phyloP scores from a whole-genome alignment of 2,113 vertebrate genomes.

The Emydura subglobosa region DNA sequence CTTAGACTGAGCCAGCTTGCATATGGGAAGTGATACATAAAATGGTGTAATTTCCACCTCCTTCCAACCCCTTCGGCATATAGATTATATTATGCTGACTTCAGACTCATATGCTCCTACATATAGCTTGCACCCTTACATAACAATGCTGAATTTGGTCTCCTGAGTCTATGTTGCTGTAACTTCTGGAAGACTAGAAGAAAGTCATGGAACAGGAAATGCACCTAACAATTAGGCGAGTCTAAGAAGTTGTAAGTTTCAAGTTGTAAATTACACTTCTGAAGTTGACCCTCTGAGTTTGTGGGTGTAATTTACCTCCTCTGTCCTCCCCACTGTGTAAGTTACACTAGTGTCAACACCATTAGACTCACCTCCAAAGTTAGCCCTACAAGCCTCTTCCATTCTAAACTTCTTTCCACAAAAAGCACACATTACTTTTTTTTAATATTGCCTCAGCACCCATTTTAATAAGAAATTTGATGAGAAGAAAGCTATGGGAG shows the following conservation, averaged over 20 bases:
- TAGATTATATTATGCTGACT: neutral
- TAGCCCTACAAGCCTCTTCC: neutral
- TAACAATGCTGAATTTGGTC: neutral
- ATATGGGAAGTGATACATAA: neutral
- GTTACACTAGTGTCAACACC: neutral
- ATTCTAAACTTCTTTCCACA: neutral
- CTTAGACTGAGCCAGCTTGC: neutral
- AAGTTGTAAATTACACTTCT: neutral
- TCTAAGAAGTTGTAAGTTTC: neutral
- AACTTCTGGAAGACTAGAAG: neutral
- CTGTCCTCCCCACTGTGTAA: neutral
- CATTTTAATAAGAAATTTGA: neutral
- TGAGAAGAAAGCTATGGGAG: neutral
- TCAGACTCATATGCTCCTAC: neutral
- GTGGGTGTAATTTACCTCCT: neutral
- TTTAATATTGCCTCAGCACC: neutral
- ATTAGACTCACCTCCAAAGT: neutral
- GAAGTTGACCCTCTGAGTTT: neutral
- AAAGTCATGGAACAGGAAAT: neutral
- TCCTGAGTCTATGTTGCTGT: neutral
- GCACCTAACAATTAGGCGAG: neutral
- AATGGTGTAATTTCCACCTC: neutral
- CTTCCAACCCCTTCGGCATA: neutral
- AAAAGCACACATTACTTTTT: neutral
- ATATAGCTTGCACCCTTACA: accelerated